Percentiles rank a stretch among this genome's conserved stretches.
phyloP scores from a whole-genome alignment of 2,888 invertebrate species.

The Aleiodes leptofemur region DNA sequence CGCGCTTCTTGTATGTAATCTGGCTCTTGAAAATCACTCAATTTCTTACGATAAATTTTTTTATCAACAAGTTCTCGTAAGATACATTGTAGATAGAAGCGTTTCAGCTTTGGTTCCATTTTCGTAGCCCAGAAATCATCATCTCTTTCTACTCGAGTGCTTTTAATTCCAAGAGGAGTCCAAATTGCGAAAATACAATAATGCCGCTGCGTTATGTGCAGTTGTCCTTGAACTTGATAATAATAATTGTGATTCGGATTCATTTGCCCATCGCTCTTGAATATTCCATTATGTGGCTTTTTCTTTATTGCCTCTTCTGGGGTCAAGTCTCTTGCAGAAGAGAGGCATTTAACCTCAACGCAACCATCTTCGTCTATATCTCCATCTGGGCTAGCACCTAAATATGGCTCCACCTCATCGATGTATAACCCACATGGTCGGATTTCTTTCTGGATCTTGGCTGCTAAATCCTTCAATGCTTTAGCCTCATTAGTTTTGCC shows the following conservation, averaged over 20 bases:
- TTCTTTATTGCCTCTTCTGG: slow-evolving; percentile 41
- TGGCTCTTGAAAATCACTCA: slow-evolving; percentile 49
- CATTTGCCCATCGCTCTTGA: slow-evolving; percentile 21
- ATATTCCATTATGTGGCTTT: neutral
- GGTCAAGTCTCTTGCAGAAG: slow-evolving; percentile 46
- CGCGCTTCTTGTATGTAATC: slow-evolving; percentile 44
- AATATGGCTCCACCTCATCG: slow-evolving; percentile 51
- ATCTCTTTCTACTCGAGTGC: slow-evolving; percentile 49
- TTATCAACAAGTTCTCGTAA: slow-evolving; percentile 9
- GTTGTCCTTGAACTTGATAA: slow-evolving; percentile 58
- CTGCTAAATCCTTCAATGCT: slow-evolving; percentile 40
- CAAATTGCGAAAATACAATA: slow-evolving; percentile 58
- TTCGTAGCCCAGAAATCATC: slow-evolving; percentile 52
- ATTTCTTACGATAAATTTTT: slow-evolving; percentile 16
- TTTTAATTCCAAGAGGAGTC: slow-evolving; percentile 50
- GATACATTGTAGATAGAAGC: slow-evolving; percentile 55
- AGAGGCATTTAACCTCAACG: slow-evolving; percentile 58
- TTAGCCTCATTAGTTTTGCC: slow-evolving; percentile 51
- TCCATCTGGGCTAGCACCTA: slow-evolving; percentile 58
- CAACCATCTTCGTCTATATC: slow-evolving; percentile 54
- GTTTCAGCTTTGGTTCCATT: slow-evolving; percentile 48
- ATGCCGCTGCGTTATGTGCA: slow-evolving; percentile 52
- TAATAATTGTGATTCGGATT: slow-evolving; percentile 54
- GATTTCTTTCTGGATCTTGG: slow-evolving; percentile 28
- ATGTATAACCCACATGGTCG: slow-evolving; percentile 56